Evolutionary conservation across 2,797 vertebrate species (phyloP).

Genomic region (Epinephelus malabaricus): DNA sequence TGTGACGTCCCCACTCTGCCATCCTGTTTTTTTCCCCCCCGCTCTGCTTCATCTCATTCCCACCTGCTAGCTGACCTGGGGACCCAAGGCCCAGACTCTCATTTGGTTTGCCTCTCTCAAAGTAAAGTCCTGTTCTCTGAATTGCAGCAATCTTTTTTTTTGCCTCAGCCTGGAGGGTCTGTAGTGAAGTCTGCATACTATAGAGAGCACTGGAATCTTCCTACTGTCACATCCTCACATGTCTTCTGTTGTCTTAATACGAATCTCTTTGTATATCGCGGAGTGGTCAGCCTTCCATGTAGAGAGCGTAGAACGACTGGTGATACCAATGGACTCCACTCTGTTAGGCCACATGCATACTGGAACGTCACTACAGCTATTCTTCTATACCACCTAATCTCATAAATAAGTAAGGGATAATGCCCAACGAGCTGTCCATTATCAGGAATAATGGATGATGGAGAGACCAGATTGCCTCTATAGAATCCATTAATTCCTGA

Average conservation of each 20-base stretch:
- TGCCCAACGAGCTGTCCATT: too few relatives aligned
- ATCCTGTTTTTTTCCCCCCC: slow-evolving; percentile 69
- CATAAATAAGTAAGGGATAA: neutral
- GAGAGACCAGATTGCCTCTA: too few relatives aligned
- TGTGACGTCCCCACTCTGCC: slow-evolving; percentile 82
- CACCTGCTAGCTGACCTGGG: slow-evolving; percentile 88
- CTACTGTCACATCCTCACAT: slow-evolving; percentile 59
- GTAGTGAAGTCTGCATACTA: slow-evolving; percentile 65
- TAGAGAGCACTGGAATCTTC: slow-evolving; percentile 64
- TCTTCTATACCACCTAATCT: neutral
- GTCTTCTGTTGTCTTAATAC: slow-evolving; percentile 76
- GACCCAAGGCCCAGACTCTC: slow-evolving; percentile 76
- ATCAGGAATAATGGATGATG: too few relatives aligned
- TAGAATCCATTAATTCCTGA: too few relatives aligned
- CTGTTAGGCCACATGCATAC: slow-evolving; percentile 7
- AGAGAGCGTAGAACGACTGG: slow-evolving; percentile 61
- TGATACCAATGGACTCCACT: slow-evolving; percentile 27
- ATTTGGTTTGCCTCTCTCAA: slow-evolving; percentile 84
- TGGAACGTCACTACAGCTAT: neutral
- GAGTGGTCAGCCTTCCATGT: slow-evolving; percentile 69
- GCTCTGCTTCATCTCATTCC: slow-evolving; percentile 85
- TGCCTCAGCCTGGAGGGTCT: slow-evolving; percentile 76
- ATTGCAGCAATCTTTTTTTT: slow-evolving; percentile 65
- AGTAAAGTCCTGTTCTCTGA: slow-evolving; percentile 84
- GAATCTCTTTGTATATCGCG: slow-evolving; percentile 64